Percentiles rank a stretch among this genome's conserved stretches.
phyloP scores from a whole-genome alignment of 2,113 vertebrate species.

The Tricholaema leucomelas region DNA sequence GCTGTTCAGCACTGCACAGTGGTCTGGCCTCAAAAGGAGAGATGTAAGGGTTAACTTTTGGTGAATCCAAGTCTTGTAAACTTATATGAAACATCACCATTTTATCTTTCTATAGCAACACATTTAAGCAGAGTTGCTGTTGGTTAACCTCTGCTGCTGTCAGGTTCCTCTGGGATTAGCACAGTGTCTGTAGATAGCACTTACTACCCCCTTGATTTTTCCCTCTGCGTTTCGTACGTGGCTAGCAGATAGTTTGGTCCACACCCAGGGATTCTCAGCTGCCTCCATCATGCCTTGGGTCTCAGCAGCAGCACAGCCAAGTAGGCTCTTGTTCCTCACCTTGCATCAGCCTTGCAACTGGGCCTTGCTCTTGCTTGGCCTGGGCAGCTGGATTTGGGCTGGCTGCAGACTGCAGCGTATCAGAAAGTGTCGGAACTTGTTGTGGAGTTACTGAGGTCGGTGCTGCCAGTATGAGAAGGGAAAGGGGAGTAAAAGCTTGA shows the following conservation, averaged over 20 bases:
- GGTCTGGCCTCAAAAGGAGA: background rate
- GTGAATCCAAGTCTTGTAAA: background rate
- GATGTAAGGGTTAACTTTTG: background rate
- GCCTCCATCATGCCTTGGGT: background rate
- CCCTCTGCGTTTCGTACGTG: rapidly evolving
- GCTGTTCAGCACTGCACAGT: rapidly evolving
- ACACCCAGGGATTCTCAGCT: rapidly evolving
- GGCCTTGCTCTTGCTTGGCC: rapidly evolving
- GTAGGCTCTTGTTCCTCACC: background rate
- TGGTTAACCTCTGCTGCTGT: background rate
- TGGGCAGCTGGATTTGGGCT: background rate
- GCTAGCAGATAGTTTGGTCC: background rate
- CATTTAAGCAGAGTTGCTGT: background rate
- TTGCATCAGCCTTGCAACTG: too few species aligned
- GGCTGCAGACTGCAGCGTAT: rapidly evolving
- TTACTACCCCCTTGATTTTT: background rate
- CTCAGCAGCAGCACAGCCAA: background rate
- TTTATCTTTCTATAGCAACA: background rate
- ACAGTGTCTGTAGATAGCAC: background rate
- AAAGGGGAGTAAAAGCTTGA: background rate
- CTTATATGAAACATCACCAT: rapidly evolving
- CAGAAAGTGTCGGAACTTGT: background rate
- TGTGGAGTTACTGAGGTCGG: background rate
- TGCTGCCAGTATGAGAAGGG: rapidly evolving
- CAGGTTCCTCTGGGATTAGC: background rate